Conservation (phyloP, 2,113 vertebrate species). For the Chionis minor region DNA sequence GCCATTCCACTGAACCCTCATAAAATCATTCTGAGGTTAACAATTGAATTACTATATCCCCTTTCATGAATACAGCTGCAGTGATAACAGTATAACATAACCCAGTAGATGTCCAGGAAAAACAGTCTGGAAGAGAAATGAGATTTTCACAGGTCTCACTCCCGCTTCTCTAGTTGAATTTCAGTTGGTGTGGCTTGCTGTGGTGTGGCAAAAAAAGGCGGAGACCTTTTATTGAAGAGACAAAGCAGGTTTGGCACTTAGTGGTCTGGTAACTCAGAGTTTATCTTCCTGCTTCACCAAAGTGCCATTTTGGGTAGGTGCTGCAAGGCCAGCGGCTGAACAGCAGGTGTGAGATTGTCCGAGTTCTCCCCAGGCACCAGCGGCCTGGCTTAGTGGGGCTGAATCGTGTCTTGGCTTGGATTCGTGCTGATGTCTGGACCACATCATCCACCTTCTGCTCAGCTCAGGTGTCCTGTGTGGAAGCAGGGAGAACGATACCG, state of each 20-base stretch:
- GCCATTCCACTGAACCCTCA: background rate
- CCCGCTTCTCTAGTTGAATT: background rate
- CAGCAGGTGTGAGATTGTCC: background rate
- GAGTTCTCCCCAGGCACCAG: background rate
- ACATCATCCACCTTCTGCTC: background rate
- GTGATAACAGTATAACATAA: background rate
- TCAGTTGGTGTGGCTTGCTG: background rate
- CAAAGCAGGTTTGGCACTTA: background rate
- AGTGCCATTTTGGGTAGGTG: background rate
- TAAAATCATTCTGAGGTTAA: slow-evolving; percentile 48
- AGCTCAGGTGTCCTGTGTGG: background rate
- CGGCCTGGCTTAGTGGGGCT: background rate
- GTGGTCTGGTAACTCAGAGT: background rate
- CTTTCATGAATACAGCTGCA: background rate
- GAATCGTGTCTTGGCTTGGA: background rate
- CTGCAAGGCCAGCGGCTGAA: background rate
- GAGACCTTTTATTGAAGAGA: background rate
- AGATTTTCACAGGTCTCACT: background rate
- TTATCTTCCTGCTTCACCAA: background rate
- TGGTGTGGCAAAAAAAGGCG: background rate
- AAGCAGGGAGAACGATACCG: background rate
- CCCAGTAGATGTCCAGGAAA: background rate
- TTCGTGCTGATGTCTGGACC: background rate
- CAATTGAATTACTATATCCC: slow-evolving; percentile 7
- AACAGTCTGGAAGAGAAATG: background rate